Base-by-base conservation (phyloP, 92 coral and sea anemone genomes). In the Epizoanthus stellaris region DNA sequence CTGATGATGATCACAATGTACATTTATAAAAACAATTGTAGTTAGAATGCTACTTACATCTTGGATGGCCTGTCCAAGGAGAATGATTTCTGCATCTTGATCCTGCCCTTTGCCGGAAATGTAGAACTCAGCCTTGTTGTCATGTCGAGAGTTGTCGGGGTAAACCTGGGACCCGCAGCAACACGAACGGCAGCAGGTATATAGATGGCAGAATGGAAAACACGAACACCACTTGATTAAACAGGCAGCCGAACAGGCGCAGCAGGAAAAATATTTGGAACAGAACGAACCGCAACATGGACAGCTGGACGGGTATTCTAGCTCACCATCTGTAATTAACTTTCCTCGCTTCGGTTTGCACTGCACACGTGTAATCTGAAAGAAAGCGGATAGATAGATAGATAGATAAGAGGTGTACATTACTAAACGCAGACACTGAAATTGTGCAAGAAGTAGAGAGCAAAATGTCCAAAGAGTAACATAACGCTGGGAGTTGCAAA, bases 81-180 rank as follows among this genome's bases (percentile, higher is more conserved):
- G 79, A 19, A 88, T 82, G 17, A 94, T 94, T 30, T 94, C 87
- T 3, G 92, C 94, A 59, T 92, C 95, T 53, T 80, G 87, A 49
- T 94, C 95, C 40, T 92, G 95, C 23, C 92, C 85, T 25, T 87
- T 82, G 15, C 98, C 98, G 34, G 83, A 90, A 39, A 94, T 94
- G 61, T 92, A 92, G 81, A 92, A 94, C 77, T 94, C 93, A 4
- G 85, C 85, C 77, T 90, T 87, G 5, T 63, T 85, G 43, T 88
- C 87, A 56, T 58, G 65, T 17, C 42, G 60, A 61, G 59, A 79
- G 49, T 73, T 64, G 62, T 79, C 83, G 2, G 93, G 92, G 17
- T 86, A 90, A 20, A 90, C 86, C 66, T 89, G 84, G 84, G 95
- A 67, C 19, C 95, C 90, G 61, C 76, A 91, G 81, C 90, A 91